Evolutionary conservation across 1,140 invertebrate species (phyloP).

Genomic region (Drosophila auraria): DNA sequence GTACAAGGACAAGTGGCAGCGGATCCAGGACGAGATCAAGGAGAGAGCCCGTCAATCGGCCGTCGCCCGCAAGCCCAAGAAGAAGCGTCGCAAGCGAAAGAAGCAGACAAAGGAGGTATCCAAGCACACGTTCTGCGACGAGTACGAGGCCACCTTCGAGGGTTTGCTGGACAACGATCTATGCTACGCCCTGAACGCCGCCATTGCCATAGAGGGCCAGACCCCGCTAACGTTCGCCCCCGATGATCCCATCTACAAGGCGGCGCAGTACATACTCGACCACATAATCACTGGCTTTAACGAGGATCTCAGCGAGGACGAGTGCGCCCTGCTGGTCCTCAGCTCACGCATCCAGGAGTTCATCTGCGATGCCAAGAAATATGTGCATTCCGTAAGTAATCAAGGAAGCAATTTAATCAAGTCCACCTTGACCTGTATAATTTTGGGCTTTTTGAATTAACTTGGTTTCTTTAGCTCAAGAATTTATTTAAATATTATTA

Average conservation of each 20-base stretch:
- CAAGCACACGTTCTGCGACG: constrained; percentile 65
- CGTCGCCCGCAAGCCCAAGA: constrained; percentile 22
- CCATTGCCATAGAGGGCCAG: constrained; percentile 69
- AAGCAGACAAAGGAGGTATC: constrained; percentile 7
- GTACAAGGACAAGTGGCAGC: constrained; percentile 63
- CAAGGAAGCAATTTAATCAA: not conserved
- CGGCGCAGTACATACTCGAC: constrained; percentile 73
- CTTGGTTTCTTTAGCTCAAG: too few relatives aligned
- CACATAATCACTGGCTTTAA: constrained; percentile 65
- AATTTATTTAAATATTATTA: too few relatives aligned
- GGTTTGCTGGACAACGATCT: constrained; percentile 70
- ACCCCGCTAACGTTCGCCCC: constrained; percentile 51
- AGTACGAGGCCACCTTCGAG: constrained; percentile 66
- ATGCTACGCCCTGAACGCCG: constrained; percentile 73
- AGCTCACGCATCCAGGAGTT: constrained; percentile 60
- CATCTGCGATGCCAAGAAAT: constrained; percentile 77
- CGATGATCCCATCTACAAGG: constrained; percentile 81
- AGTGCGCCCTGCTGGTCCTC: constrained; percentile 46
- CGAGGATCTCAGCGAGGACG: constrained; percentile 71
- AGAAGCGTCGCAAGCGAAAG: constrained; percentile 43
- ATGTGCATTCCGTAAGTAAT: constrained; percentile 71
- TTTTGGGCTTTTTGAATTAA: too few relatives aligned
- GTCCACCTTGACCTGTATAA: not conserved
- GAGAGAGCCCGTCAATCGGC: constrained; percentile 27
- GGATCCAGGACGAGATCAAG: constrained; percentile 72